A percentile compares a stretch with the other conserved stretches of the same genome.
These are phyloP conservation scores for Geodia barretti DNA, from an alignment of 37 sponge, comb jelly and placozoan genomes.

Conservation along the genomic window DNA sequence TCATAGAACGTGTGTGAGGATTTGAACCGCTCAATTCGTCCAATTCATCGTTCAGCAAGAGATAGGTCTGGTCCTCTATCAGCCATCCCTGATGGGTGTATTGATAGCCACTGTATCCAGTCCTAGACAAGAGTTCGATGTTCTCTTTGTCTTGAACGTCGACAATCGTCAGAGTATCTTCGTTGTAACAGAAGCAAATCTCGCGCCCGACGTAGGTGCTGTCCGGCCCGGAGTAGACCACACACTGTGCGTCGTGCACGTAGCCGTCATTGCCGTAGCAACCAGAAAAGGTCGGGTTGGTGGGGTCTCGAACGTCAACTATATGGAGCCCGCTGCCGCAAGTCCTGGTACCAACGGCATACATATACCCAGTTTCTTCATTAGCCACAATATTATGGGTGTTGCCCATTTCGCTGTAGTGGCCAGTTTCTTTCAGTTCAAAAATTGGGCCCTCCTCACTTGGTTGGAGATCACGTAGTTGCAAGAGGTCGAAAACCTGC, in stretches of 20 bases:
- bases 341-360: constrained; percentile 56
- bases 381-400: constrained; percentile 73
- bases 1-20: constrained; percentile 47
- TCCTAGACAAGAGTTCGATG: constrained; percentile 38
- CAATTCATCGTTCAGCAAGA: constrained; percentile 70
- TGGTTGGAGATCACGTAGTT: constrained; percentile 38
- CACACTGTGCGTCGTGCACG: constrained; percentile 82
- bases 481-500: constrained; percentile 64
- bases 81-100: constrained; percentile 84
- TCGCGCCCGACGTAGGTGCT: constrained; percentile 22
- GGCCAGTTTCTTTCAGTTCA: constrained; percentile 16
- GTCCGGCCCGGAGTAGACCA: constrained; percentile 70
- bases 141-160: constrained; percentile 60
- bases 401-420: constrained; percentile 45
- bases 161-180: constrained; percentile 76
- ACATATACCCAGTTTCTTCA: constrained; percentile 70
- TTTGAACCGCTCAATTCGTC: constrained; percentile 61
- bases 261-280: constrained; percentile 74
- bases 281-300: constrained; percentile 40
- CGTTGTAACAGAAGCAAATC: constrained; percentile 84
- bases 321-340: constrained; percentile 74
- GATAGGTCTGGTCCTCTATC: constrained; percentile 67
- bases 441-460: neutral
- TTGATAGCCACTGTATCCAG: constrained; percentile 22
- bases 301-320: constrained; percentile 57